Base-by-base conservation (phyloP, 2,113 vertebrate genomes). In the Ceratotherium simum region DNA sequence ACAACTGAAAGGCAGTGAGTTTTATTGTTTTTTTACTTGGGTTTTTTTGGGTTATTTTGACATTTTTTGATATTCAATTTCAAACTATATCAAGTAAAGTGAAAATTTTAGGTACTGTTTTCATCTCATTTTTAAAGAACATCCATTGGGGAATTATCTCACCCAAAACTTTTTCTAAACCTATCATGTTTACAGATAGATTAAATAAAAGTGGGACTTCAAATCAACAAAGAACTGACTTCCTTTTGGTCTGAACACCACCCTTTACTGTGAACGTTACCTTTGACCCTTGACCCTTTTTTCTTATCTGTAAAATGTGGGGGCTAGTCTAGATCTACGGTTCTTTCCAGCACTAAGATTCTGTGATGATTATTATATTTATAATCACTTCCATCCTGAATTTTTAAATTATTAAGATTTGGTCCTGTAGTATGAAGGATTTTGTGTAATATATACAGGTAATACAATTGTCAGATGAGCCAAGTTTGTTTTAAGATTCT, bases 41-140 rank as follows among this genome's bases (percentile, higher is more conserved):
- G 80, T 16, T 1, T 48, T 39, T 83, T 42, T 69, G 83, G 39
- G 21, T n/a, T 81, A 42, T 75, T 95, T 82, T 87, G 65, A 60
- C 9, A 14, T 64, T 75, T 90, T 90, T 91, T 90, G 23, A 16
- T 91, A 36, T 0, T 86, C 58, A 56, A 16, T 89, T 96, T 96
- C 13, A 79, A n/a, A 72, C 33, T 90, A 1, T 56, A 14, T 72
- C 33, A 92, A 85, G 39, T 65, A 73, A 75, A 48, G 46, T 70
- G 36, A 93, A 94, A 86, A 58, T 54, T 60, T 31, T 51, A 60
- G 42, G 17, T 72, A 58, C 23, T 39, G 23, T 76, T 86, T 94
- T 88, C 29, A 31, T 42, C 42, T 80, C 20, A 54, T 91, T 93
- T 93, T 96, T 91, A 11, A 85, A 88, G 89, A 81, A 11, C 62